A percentile compares a stretch with the other conserved stretches of the same genome.
phyloP scores from a whole-genome alignment of 2,888 invertebrate genomes.

The Archips crataeganus region DNA sequence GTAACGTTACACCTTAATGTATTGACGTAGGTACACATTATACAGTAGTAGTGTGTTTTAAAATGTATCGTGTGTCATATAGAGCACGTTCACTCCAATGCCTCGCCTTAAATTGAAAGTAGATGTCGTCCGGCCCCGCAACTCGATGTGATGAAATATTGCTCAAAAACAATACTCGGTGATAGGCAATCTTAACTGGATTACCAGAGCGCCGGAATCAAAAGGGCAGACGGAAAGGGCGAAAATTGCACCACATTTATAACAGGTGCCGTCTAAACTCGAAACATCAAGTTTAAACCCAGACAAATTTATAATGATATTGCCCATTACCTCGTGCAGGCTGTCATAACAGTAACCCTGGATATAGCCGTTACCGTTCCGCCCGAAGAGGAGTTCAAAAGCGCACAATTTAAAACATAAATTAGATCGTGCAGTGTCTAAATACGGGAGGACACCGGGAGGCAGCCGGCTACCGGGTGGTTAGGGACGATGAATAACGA shows the following conservation, averaged over 20 bases:
- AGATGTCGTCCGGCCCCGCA: conserved; percentile 56
- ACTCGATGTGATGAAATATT: conserved; percentile 42
- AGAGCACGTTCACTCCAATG: conserved; percentile 71
- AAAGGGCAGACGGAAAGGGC: conserved; percentile 62
- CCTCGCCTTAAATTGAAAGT: conserved; percentile 75
- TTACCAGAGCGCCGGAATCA: conserved; percentile 43
- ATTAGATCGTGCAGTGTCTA: conserved; percentile 84
- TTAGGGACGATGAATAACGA: conserved; percentile 81
- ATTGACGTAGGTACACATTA: neutral
- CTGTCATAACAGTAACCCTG: conserved; percentile 73
- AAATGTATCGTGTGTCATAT: neutral
- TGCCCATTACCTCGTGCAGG: conserved; percentile 69
- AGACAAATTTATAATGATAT: conserved; percentile 80
- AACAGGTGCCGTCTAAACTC: conserved; percentile 61
- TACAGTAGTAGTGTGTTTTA: conserved; percentile 4
- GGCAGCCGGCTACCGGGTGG: conserved; percentile 80
- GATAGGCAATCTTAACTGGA: conserved; percentile 54
- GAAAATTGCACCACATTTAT: conserved; percentile 62
- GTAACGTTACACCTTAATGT: conserved; percentile 6
- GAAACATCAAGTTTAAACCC: conserved; percentile 56
- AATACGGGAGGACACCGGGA: conserved; percentile 81
- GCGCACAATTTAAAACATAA: conserved; percentile 81
- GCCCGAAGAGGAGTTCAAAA: conserved; percentile 68
- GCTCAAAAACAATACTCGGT: conserved; percentile 55
- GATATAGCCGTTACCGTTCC: conserved; percentile 71